phyloP scores from a whole-genome alignment of 2,888 invertebrate genomes.

The Dolichomitus sp. region DNA sequence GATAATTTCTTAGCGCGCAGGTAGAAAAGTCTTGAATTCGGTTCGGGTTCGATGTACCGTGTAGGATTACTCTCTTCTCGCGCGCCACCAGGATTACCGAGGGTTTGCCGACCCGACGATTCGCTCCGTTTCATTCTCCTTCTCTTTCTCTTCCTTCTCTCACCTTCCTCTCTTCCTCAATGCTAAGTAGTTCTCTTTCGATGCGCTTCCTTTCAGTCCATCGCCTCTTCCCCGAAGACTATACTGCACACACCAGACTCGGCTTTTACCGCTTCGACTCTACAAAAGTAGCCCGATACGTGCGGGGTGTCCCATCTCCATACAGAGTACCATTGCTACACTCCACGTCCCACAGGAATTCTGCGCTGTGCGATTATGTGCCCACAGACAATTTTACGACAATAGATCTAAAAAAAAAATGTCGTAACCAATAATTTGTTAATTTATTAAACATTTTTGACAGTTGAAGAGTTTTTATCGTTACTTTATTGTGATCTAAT shows the following conservation, averaged over 20 bases:
- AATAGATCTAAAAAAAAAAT: neutral
- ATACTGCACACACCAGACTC: conserved; percentile 32
- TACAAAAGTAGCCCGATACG: conserved; percentile 57
- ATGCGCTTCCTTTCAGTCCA: conserved; percentile 66
- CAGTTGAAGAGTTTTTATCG: too few relatives aligned
- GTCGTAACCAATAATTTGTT: neutral
- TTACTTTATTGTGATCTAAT: too few relatives aligned
- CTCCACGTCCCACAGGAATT: conserved; percentile 4
- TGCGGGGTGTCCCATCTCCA: neutral
- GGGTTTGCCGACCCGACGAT: conserved; percentile 55
- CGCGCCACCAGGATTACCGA: conserved; percentile 59
- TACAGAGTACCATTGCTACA: neutral
- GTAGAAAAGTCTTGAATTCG: conserved; percentile 68
- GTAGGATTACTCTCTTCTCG: conserved; percentile 65
- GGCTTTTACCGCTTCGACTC: conserved; percentile 8
- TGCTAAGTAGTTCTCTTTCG: conserved; percentile 67
- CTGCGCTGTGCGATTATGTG: neutral
- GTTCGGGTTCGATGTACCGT: conserved; percentile 66
- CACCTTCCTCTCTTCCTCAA: conserved; percentile 36
- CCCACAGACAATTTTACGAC: neutral
- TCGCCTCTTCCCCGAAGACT: conserved; percentile 54
- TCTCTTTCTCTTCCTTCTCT: conserved; percentile 13
- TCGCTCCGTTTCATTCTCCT: conserved; percentile 19
- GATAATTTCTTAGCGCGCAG: conserved; percentile 68
- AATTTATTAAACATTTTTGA: neutral